phyloP scores from a whole-genome alignment of 1,140 invertebrate species.

The Elysia chlorotica region DNA sequence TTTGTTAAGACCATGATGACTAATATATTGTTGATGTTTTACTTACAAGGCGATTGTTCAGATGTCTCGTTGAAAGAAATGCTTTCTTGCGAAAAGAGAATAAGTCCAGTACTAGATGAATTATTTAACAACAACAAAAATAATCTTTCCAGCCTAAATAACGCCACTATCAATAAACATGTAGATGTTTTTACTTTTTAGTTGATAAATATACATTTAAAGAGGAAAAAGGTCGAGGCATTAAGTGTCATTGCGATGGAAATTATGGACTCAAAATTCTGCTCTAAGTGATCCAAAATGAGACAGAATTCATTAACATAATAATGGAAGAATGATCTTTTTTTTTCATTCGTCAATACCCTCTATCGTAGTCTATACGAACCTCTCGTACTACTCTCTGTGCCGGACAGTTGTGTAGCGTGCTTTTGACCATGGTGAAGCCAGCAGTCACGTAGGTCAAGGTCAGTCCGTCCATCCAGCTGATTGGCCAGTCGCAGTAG shows the following conservation, averaged over 20 bases:
- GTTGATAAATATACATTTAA: too few species aligned
- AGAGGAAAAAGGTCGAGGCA: not conserved
- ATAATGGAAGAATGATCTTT: not conserved
- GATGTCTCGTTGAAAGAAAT: too few species aligned
- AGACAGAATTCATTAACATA: not conserved
- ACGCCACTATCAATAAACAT: too few species aligned
- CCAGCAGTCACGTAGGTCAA: not conserved
- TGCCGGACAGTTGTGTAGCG: constrained; percentile 7
- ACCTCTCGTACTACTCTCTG: constrained; percentile 13
- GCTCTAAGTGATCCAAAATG: not conserved
- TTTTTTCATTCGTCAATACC: too few species aligned
- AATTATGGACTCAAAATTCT: not conserved
- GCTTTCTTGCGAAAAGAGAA: too few species aligned
- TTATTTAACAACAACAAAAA: not conserved
- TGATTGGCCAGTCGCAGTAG: constrained; percentile 17
- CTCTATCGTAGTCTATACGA: too few species aligned
- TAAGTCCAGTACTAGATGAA: not conserved
- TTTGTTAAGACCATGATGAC: too few species aligned
- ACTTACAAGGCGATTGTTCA: too few species aligned
- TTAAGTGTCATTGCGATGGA: not conserved
- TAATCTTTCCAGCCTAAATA: too few species aligned
- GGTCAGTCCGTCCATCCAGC: constrained; percentile 10
- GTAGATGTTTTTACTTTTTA: too few species aligned
- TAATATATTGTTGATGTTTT: too few species aligned
- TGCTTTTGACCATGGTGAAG: constrained; percentile 16